phyloP scores from a whole-genome alignment of 2,888 invertebrate genomes.

The Leistus spinibarbis region DNA sequence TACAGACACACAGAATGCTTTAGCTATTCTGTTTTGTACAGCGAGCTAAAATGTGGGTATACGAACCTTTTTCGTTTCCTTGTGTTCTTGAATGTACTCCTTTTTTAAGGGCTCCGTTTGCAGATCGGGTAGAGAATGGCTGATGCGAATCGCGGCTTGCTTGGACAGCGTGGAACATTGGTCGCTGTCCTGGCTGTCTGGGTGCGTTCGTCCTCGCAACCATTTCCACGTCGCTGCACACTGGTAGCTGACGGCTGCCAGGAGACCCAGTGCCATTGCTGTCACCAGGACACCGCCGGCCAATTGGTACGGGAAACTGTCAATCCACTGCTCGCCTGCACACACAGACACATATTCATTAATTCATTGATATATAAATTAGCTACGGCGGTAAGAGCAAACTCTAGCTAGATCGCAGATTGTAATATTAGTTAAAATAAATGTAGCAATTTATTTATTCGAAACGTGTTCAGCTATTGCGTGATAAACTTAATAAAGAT shows the following conservation, averaged over 20 bases:
- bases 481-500: no score
- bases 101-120: conserved; percentile 72
- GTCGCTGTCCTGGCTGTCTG: conserved; percentile 46
- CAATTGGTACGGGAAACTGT: conserved; percentile 59
- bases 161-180: conserved; percentile 63
- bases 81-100: conserved; percentile 74
- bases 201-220: conserved; percentile 63
- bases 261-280: conserved; percentile 69
- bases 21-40: neutral
- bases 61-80: conserved; percentile 71
- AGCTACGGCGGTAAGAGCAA: no score
- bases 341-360: neutral
- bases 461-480: no score
- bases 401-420: no score
- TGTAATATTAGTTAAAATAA: no score
- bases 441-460: no score
- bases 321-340: conserved; percentile 9
- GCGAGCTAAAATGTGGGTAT: neutral
- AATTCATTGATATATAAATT: no score
- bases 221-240: conserved; percentile 76
- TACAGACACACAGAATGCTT: no score
- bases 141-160: conserved; percentile 74
- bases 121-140: conserved; percentile 76
- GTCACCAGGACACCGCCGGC: conserved; percentile 64
- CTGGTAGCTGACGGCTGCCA: conserved; percentile 75